These are phyloP conservation scores for Pachycephala philippinensis DNA, from an alignment of 2,113 vertebrate genomes.

Conservation along the genomic window DNA sequence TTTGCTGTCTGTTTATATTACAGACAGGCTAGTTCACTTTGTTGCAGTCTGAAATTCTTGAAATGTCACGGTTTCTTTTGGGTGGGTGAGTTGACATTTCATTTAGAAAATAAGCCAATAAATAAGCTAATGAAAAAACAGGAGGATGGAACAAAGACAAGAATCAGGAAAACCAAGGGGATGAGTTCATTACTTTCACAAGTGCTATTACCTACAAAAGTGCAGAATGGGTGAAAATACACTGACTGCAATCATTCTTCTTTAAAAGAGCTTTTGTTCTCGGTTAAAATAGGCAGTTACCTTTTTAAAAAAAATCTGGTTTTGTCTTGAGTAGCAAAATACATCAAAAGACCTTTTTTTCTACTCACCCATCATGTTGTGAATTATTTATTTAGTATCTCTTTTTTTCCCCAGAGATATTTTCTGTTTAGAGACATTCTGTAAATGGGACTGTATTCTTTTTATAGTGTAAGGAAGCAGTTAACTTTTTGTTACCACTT, in stretches of 20 bases:
- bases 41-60: background rate
- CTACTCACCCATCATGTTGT: background rate
- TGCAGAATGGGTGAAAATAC: background rate
- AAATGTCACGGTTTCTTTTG: background rate
- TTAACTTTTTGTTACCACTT: conserved; percentile 48
- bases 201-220: background rate
- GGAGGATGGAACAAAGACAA: background rate
- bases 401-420: background rate
- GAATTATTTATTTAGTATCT: conserved; percentile 11
- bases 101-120: background rate
- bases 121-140: background rate
- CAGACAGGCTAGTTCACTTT: background rate
- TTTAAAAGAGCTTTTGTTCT: background rate
- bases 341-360: background rate
- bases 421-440: conserved; percentile 24
- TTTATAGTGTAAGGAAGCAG: conserved; percentile 54
- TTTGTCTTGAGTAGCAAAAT: background rate
- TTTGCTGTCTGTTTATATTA: background rate
- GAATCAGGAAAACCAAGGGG: background rate
- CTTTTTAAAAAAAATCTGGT: background rate
- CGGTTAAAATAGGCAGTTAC: background rate
- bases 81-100: background rate
- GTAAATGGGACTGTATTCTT: conserved; percentile 4
- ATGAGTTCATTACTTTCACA: background rate
- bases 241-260: background rate